Conservation (phyloP, 2,113 vertebrate species). For the Rhinichthys klamathensis region DNA sequence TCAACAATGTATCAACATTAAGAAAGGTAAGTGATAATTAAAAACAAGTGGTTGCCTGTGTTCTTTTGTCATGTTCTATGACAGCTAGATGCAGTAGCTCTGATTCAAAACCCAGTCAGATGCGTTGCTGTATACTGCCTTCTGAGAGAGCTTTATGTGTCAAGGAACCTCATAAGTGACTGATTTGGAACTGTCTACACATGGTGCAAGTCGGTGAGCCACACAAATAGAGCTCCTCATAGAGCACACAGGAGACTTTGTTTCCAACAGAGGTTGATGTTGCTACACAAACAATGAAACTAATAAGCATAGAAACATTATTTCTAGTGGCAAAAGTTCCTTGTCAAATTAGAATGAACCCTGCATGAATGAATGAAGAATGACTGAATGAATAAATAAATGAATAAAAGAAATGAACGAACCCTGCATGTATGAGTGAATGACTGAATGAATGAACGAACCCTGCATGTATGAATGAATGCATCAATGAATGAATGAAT, state of each 20-base stretch:
- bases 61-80: not conserved
- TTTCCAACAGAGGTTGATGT: not conserved
- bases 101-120: not conserved
- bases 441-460: too few species aligned
- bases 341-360: not conserved
- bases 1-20: not conserved
- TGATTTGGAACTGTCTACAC: constrained; percentile 22
- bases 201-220: not conserved
- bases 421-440: too few species aligned
- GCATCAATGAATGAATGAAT: too few species aligned
- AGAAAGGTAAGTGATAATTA: not conserved
- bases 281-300: not conserved
- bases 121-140: not conserved
- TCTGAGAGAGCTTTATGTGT: constrained; percentile 12
- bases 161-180: constrained; percentile 12
- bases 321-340: not conserved
- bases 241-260: not conserved
- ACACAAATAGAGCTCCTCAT: not conserved
- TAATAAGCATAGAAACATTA: not conserved
- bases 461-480: too few species aligned
- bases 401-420: too few species aligned
- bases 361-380: not conserved
- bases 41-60: not conserved
- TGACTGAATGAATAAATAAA: too few species aligned
- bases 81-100: not conserved